These are phyloP conservation scores for Pseudomyrmex cubaensis DNA, from an alignment of 1,140 invertebrate species.

Conservation along the genomic window DNA sequence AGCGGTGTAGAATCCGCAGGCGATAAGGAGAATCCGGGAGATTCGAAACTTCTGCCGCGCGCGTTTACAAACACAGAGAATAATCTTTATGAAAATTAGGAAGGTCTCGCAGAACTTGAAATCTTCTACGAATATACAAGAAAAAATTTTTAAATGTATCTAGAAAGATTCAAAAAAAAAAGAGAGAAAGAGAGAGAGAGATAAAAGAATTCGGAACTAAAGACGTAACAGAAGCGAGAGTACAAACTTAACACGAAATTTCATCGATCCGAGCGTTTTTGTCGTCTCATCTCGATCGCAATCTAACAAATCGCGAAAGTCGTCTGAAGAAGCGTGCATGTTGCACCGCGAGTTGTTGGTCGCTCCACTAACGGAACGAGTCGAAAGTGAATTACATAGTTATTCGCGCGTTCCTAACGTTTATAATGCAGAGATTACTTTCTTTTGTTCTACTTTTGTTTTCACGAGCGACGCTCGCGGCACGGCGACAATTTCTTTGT, in stretches of 20 bases:
- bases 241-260: neutral
- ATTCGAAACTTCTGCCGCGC: conserved; percentile 22
- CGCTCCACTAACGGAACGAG: conserved; percentile 42
- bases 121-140: neutral
- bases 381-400: conserved; percentile 60
- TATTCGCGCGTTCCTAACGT: conserved; percentile 39
- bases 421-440: conserved; percentile 50
- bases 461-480: conserved; percentile 25
- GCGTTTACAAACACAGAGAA: neutral
- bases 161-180: neutral
- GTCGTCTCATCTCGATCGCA: neutral
- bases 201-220: neutral
- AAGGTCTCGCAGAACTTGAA: no score
- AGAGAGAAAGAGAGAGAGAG: no score
- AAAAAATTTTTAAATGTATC: neutral
- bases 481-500: conserved; percentile 10
- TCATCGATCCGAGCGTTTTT: neutral
- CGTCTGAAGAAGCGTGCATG: conserved; percentile 39
- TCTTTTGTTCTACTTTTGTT: conserved; percentile 50
- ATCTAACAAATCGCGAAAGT: conserved; percentile 51
- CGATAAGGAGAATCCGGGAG: conserved; percentile 29
- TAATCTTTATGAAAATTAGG: neutral
- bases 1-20: conserved; percentile 32
- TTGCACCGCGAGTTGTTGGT: neutral
- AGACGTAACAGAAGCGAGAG: neutral